phyloP scores from a whole-genome alignment of 37 sponge, comb jelly and placozoan species.

The Hexactinellida sp. region DNA sequence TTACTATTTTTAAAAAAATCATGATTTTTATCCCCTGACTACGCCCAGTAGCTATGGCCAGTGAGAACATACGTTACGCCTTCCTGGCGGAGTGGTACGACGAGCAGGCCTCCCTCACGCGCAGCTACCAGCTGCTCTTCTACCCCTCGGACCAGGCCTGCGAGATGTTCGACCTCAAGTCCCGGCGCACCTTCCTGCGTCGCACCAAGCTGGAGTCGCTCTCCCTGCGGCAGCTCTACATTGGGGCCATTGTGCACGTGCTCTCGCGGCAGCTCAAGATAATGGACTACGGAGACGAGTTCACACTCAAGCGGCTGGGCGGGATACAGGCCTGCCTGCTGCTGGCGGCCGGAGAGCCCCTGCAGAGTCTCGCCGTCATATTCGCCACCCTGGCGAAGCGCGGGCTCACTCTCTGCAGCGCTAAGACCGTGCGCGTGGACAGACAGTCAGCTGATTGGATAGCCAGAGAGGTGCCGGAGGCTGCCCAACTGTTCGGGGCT shows the following conservation, averaged over 20 bases:
- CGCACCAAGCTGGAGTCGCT: conserved; percentile 43
- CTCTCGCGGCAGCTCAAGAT: conserved; percentile 81
- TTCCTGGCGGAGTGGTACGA: conserved; percentile 93
- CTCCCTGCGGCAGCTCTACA: conserved; percentile 50
- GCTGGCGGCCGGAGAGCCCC: conserved; percentile 70
- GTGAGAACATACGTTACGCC: conserved; percentile 36
- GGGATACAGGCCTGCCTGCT: conserved; percentile 60
- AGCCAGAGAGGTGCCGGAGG: background rate
- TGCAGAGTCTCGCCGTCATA: conserved; percentile 58
- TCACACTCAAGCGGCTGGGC: conserved; percentile 51
- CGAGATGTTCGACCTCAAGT: conserved; percentile 86
- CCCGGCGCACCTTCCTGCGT: conserved; percentile 68
- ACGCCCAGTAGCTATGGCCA: too few species aligned
- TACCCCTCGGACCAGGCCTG: conserved; percentile 56
- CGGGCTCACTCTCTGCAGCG: conserved; percentile 57
- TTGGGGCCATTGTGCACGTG: conserved; percentile 71
- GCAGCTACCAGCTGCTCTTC: conserved; percentile 73
- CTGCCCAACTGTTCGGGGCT: background rate
- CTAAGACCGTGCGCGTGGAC: conserved; percentile 38
- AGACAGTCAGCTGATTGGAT: conserved; percentile 27
- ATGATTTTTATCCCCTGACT: too few species aligned
- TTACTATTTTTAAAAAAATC: too few species aligned
- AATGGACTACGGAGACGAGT: conserved; percentile 75
- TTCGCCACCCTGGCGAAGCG: conserved; percentile 25
- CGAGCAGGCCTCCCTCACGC: conserved; percentile 67